These are phyloP conservation scores for Lepus oiostolus DNA, from an alignment of 2,797 vertebrate genomes.

Conservation along the genomic window DNA sequence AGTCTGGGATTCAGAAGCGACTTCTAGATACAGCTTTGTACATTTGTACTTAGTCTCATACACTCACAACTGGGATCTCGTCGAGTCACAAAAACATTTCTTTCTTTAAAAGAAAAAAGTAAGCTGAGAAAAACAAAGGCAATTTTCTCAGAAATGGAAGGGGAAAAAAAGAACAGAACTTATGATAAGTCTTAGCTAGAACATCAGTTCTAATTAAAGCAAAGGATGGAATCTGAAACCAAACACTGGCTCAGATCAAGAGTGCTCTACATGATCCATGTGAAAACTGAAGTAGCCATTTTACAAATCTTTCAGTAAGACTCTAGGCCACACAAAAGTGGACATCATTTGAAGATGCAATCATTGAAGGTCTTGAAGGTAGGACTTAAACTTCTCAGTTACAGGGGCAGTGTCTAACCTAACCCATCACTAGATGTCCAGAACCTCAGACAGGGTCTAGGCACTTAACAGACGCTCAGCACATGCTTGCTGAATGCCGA, in stretches of 20 bases:
- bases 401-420: neutral
- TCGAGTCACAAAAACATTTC: neutral
- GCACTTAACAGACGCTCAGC: neutral
- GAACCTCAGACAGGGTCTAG: neutral
- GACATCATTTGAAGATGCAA: neutral
- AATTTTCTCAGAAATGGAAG: conserved; percentile 28
- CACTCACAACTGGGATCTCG: neutral
- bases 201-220: conserved; percentile 49
- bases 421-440: neutral
- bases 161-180: conserved; percentile 29
- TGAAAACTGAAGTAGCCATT: neutral
- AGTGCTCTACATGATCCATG: neutral
- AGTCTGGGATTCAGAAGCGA: conserved; percentile 10
- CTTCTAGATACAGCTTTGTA: neutral
- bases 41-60: neutral
- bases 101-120: conserved; percentile 22
- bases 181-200: neutral
- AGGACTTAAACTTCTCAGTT: neutral
- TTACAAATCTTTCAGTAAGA: neutral
- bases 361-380: neutral
- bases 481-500: neutral
- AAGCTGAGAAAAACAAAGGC: conserved; percentile 2
- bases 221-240: neutral
- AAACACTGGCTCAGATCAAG: neutral
- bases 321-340: conserved; percentile 2